Evolutionary conservation across 2,888 invertebrate species (phyloP).

Genomic region (Galeopsomyia nigrocyanea): DNA sequence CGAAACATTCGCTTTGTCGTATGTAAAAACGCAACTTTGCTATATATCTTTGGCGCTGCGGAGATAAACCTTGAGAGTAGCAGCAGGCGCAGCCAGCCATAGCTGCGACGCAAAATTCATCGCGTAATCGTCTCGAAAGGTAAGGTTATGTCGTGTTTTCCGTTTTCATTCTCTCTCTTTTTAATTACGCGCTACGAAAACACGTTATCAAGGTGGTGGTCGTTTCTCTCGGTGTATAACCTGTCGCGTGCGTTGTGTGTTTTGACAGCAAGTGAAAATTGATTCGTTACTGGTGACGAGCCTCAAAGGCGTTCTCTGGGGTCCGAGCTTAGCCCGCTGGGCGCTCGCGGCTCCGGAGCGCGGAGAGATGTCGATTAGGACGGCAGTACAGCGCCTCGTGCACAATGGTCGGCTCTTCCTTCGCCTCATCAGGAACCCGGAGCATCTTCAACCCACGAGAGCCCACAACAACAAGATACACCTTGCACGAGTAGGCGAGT

Average conservation of each 20-base stretch:
- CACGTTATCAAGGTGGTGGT: not conserved
- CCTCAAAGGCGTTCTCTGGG: constrained; percentile 38
- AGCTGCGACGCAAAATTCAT: constrained; percentile 23
- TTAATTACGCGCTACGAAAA: constrained; percentile 1
- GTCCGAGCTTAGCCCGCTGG: constrained; percentile 57
- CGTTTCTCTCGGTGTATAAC: not conserved
- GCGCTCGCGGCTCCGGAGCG: constrained; percentile 59
- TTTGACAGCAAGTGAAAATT: constrained; percentile 28
- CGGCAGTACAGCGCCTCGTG: constrained; percentile 59
- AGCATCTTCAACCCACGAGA: constrained; percentile 54
- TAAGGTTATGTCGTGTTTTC: constrained; percentile 16
- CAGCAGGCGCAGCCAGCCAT: constrained; percentile 21
- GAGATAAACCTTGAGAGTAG: constrained; percentile 18
- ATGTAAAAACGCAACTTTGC: constrained; percentile 1
- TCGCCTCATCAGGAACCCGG: constrained; percentile 58
- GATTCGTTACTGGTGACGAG: constrained; percentile 16
- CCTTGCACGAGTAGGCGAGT: constrained; percentile 65
- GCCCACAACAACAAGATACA: constrained; percentile 64
- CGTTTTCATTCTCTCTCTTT: not conserved
- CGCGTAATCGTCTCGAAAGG: constrained; percentile 21
- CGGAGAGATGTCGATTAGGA: constrained; percentile 65
- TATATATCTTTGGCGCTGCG: constrained; percentile 16
- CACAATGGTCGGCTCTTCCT: constrained; percentile 65
- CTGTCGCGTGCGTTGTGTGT: not conserved
- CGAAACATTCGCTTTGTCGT: not conserved